Base-by-base conservation (phyloP, 1,140 invertebrate genomes). In the Chironomus tepperi region DNA sequence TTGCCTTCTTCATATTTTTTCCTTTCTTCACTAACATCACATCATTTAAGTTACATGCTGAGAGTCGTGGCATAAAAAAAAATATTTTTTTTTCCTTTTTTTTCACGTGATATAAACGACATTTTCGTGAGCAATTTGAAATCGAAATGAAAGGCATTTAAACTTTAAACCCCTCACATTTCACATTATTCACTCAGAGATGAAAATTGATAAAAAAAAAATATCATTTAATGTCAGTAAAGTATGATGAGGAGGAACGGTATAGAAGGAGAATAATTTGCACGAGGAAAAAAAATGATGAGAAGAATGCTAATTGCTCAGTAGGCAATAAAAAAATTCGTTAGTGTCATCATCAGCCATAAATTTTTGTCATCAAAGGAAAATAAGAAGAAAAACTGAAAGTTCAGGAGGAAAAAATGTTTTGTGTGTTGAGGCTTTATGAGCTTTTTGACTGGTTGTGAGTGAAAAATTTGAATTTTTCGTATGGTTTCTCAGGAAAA, bases 331-430 rank as follows among this genome's bases (percentile, higher is more conserved):
- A 70, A 70, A 70, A 70, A 70, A 70, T 19, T 19, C 9, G 16
- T 70, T 70, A 70, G 65, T 70, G 65, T 70, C 65, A 70, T 70
- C 18, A 9, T 70, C 65, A 70, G 65, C n/a, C 12, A n/a, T 57
- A 57, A 57, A 57, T 57, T 57, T 57, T n/a, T 12, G 12, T 15
- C 47, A 57, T 57, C 47, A 57, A 57, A 57, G 47, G 24, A 34
- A 34, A 34, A 34, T 34, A 34, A 1, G n/a, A 34, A 34, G 5
- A 34, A 34, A 34, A 34, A 5, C 24, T 34, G 24, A 34, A 34
- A 34, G 24, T 34, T 34, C 5, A 2, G 24, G 5, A 34, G 24
- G 24, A 5, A 34, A 2, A 2, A 2, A 2, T 34, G 1, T 34
- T 34, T 34, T 34, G 5, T 34, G 24, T 34, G 24, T 34, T 2